Base-by-base conservation (phyloP, 2,113 vertebrate genomes). In the Hipposideros armiger region DNA sequence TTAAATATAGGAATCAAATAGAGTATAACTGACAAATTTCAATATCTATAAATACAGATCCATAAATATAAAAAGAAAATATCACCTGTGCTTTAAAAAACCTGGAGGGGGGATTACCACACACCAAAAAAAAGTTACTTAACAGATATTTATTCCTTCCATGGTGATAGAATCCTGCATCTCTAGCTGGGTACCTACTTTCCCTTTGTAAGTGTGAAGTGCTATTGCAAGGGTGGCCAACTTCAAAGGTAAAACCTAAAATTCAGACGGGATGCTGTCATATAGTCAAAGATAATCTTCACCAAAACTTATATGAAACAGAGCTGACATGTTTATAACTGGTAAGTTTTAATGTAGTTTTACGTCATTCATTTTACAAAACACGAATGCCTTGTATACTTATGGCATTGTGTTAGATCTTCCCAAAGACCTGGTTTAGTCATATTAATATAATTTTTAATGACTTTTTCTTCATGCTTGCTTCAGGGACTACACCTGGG, bases 271-370 rank as follows among this genome's bases (percentile, higher is more conserved):
- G 30, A 89, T n/a, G 47, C 26, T 78, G 28, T 81, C 28, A 88
- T n/a, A 47, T 20, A 58, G 26, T 69, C 77, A 81, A 3, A 78
- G 45, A 74, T 70, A 45, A 64, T 47, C 47, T 66, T 82, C 62
- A 74, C 30, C 82, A 88, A 93, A 72, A 83, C 45, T 84, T 90
- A 64, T 32, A 90, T 62, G 87, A 24, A 91, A 92, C 91, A 94
- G 64, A 96, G 82, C 40, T 77, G 82, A 60, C 26, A 80, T 91
- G 85, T 78, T 94, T 92, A 45, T 76, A 85, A 95, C 52, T 42
- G 50, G 24, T 54, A 74, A 11, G 14, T 81, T 91, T 97, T 90
- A 74, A 91, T 88, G 36, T 83, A 94, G 80, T 50, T 90, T 89
- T 84, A 73, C 28, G 66, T 84, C 14, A 86, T 77, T 89, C 28